Conservation (phyloP, 2,888 invertebrate species). For the Hydrotaea diabolus region DNA sequence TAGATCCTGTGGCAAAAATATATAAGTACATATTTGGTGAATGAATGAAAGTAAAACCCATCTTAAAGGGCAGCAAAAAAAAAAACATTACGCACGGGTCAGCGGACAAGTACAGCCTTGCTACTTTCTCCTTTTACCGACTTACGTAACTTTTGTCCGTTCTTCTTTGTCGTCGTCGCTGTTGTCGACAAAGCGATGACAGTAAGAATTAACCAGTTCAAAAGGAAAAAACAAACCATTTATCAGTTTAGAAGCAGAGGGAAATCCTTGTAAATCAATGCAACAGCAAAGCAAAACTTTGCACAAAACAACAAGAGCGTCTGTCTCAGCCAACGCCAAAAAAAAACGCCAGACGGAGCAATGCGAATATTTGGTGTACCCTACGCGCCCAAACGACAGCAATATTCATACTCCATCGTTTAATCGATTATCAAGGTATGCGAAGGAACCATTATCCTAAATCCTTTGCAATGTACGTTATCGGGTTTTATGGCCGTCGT, state of each 20-base stretch:
- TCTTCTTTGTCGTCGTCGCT: neutral
- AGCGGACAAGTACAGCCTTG: slow-evolving; percentile 21
- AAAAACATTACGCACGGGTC: neutral
- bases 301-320: neutral
- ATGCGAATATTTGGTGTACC: neutral
- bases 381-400: neutral
- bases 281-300: slow-evolving; percentile 51
- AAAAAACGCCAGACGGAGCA: neutral
- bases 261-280: slow-evolving; percentile 67
- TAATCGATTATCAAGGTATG: slow-evolving; percentile 5
- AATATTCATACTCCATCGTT: neutral
- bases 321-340: neutral
- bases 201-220: slow-evolving; percentile 52
- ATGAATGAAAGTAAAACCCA: neutral
- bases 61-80: neutral
- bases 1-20: too few relatives aligned
- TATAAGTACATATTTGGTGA: too few relatives aligned
- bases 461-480: neutral
- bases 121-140: neutral
- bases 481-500: neutral
- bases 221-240: slow-evolving; percentile 71
- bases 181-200: neutral
- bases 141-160: slow-evolving; percentile 21
- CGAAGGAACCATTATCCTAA: neutral
- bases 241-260: slow-evolving; percentile 64